Evolutionary conservation across 2,113 vertebrate species (phyloP).

Genomic region (Brachyhypopomus gauderio): DNA sequence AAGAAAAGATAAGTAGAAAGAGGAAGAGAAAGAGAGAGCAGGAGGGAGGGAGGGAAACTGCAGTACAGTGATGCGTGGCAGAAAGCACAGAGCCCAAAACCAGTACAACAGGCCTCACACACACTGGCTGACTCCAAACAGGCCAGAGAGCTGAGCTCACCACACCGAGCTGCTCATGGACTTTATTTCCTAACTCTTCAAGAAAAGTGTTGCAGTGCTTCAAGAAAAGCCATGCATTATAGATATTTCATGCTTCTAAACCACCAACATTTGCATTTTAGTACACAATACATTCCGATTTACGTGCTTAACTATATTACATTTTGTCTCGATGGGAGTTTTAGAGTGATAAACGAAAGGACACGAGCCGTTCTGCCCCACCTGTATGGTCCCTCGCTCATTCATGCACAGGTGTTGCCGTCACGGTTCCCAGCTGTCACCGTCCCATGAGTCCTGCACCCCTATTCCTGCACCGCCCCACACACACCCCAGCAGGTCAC

Average conservation of each 20-base stretch:
- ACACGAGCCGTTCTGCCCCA: background rate
- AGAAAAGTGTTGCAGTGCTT: background rate
- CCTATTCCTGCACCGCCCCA: slow-evolving; percentile 11
- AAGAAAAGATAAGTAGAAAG: slow-evolving; percentile 29
- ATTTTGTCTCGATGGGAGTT: background rate
- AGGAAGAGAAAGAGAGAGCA: background rate
- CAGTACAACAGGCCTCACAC: slow-evolving; percentile 24
- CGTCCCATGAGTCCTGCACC: slow-evolving; percentile 8
- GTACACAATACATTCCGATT: too few relatives aligned
- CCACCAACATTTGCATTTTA: too few relatives aligned
- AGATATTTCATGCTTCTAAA: too few relatives aligned
- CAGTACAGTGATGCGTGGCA: slow-evolving; percentile 65
- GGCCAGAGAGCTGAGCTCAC: background rate
- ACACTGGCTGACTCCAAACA: slow-evolving; percentile 22
- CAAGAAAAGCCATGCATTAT: background rate
- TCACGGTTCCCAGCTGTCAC: slow-evolving; percentile 41
- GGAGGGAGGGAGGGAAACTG: slow-evolving; percentile 23
- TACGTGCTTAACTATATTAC: background rate
- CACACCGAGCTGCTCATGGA: background rate
- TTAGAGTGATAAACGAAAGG: background rate
- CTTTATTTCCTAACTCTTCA: background rate
- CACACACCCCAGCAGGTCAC: slow-evolving; percentile 64
- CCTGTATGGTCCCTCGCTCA: background rate
- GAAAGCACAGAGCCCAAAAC: slow-evolving; percentile 53
- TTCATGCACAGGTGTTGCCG: slow-evolving; percentile 29